phyloP scores from a whole-genome alignment of 1,140 invertebrate genomes.

The Bombus pascuorum region DNA sequence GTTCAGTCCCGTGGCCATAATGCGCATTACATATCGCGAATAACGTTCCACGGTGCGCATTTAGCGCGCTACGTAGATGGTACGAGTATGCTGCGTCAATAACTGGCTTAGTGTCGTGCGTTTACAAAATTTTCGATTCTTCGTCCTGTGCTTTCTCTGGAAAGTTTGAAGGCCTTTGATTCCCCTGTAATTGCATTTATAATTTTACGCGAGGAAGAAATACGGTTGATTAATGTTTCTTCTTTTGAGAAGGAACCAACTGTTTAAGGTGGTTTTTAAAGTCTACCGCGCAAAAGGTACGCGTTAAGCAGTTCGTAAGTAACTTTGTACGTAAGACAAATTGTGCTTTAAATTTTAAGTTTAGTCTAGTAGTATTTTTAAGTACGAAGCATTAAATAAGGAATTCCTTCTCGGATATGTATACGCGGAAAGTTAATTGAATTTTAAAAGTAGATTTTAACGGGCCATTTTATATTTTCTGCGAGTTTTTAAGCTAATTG shows the following conservation, averaged over 20 bases:
- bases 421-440: not conserved
- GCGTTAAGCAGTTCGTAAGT: too few species aligned
- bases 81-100: not conserved
- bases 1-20: not conserved
- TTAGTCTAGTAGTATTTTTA: too few species aligned
- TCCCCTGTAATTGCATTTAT: too few species aligned
- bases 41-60: not conserved
- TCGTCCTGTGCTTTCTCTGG: too few species aligned
- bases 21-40: not conserved
- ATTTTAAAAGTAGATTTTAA: not conserved
- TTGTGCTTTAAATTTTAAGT: too few species aligned
- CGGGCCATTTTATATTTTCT: not conserved
- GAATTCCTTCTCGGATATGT: not conserved
- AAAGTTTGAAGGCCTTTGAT: too few species aligned
- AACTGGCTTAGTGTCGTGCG: not conserved
- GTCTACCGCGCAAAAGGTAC: too few species aligned
- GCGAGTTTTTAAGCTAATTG: not conserved
- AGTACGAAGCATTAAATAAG: not conserved
- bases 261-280: too few species aligned
- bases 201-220: too few species aligned
- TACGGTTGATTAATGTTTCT: too few species aligned
- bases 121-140: not conserved
- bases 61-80: not conserved
- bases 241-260: too few species aligned
- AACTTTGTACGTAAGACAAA: too few species aligned